Evolutionary conservation across 30 jellyfish, hydroid and myxozoan species (phyloP), one percentile per base, ranked within the genome.

Genomic region (Mastigias papua): DNA sequence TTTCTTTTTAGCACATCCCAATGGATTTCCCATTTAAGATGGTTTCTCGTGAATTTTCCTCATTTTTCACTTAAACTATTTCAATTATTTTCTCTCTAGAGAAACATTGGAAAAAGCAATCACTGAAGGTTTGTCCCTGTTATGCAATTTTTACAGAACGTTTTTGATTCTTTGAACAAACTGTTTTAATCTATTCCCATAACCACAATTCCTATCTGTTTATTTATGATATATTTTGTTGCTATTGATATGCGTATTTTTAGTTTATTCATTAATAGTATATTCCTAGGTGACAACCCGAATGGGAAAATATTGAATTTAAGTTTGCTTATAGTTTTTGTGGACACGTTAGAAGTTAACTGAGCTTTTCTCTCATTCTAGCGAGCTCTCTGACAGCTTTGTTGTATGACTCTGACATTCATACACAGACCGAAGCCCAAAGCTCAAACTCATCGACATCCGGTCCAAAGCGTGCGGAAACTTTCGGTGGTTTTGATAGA

Each of bases 401-500:
- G 78, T 63, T 84, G 5, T 91, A 88, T 48, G 86, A 65, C 26
- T 57, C 66, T 28, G 89, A 83, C 50, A 48, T 76, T 10, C 80
- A 73, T 28, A n/a, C 66, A 32, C 81, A 69, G 10, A 46, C 76
- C 25, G 81, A 62, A 34, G 63, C 77, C 1, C 80, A 86, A 27
- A 86, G 77, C 34, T 57, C 62, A 34, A 35, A 87, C 27, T 89
- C 88, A 7, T 63, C 84, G 8, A 76, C 78, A 76, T 62, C 90
- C 19, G 89, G 70, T 17, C 88, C 95, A 31, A 82, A 86, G 72
- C 95, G 97, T 28, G 89, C 97, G 16, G 98, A 93, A 32, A 88
- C 97, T n/a, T 87, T 93, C 30, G 91, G 93, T 31, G 95, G 95
- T 27, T 80, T 77, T 51, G 98, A 93, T 28, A 69, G 78, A 65